phyloP scores from a whole-genome alignment of 2,113 vertebrate genomes.

The Puffinus mauretanicus region DNA sequence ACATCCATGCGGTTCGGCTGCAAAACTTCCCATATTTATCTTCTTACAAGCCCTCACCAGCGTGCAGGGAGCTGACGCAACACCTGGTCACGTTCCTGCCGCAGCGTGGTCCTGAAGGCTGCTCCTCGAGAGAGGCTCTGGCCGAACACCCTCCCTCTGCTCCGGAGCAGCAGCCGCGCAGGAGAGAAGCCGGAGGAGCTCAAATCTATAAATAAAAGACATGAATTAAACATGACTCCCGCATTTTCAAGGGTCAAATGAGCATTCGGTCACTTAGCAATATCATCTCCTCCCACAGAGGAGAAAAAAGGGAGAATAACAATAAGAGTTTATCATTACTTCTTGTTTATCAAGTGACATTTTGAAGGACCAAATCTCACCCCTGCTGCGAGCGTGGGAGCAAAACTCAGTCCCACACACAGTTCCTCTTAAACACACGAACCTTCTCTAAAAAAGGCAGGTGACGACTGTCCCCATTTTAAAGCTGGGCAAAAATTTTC shows the following conservation, averaged over 20 bases:
- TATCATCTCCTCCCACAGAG: not conserved
- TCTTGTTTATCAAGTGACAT: not conserved
- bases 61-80: not conserved
- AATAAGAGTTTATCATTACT: not conserved
- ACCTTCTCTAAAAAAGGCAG: not conserved
- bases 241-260: conserved; percentile 37
- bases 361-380: not conserved
- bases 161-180: not conserved
- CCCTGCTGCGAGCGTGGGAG: not conserved
- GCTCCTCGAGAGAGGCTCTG: not conserved
- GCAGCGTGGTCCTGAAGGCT: not conserved
- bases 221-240: conserved; percentile 51
- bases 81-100: not conserved
- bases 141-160: not conserved
- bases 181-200: not conserved
- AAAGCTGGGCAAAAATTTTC: not conserved
- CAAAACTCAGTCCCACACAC: not conserved
- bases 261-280: conserved; percentile 27
- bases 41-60: not conserved
- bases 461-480: not conserved
- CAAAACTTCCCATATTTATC: not conserved
- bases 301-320: not conserved
- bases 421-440: not conserved
- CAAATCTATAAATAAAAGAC: conserved; percentile 35
- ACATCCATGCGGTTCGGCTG: not conserved